Percentiles rank a stretch among this genome's conserved stretches.
These are phyloP conservation scores for Tetragnatha montana DNA, from an alignment of 2,888 invertebrate species.

Conservation along the genomic window DNA sequence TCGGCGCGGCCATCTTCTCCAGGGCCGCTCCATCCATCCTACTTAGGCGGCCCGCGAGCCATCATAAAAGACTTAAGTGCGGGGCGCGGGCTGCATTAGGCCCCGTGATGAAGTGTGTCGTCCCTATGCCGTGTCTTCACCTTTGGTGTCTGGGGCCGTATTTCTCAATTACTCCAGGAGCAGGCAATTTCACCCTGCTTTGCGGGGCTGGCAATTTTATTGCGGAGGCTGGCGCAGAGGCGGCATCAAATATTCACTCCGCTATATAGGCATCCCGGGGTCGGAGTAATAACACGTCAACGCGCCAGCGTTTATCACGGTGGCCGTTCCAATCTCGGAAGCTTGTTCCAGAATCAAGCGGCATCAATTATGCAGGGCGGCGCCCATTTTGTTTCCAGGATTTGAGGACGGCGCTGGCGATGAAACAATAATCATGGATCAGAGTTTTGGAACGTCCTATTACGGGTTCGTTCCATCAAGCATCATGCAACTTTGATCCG, in stretches of 20 bases:
- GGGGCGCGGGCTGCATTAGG: constrained; percentile 64
- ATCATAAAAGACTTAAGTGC: constrained; percentile 71
- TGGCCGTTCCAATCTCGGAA: constrained; percentile 69
- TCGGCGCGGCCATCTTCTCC: too few species aligned
- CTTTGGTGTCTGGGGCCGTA: constrained; percentile 72
- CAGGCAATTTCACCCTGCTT: constrained; percentile 71
- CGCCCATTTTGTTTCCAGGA: constrained; percentile 68
- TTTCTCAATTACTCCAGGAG: constrained; percentile 70
- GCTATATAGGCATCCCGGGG: constrained; percentile 71
- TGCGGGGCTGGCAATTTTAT: constrained; percentile 69
- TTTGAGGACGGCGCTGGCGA: constrained; percentile 67
- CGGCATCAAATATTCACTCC: constrained; percentile 70
- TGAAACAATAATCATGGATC: constrained; percentile 71
- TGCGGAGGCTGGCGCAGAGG: constrained; percentile 62
- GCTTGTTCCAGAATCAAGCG: constrained; percentile 67
- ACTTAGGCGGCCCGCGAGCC: constrained; percentile 63
- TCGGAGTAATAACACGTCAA: constrained; percentile 71
- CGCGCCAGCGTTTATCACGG: constrained; percentile 71
- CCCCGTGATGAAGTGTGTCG: constrained; percentile 69
- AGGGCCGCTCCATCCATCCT: constrained; percentile 57
- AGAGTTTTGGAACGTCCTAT: constrained; percentile 69
- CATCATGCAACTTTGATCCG: constrained; percentile 70
- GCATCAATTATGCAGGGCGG: constrained; percentile 66
- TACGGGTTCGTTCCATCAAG: constrained; percentile 71
- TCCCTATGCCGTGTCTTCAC: constrained; percentile 65